Percentiles rank a stretch among this genome's conserved stretches.
Conservation (phyloP, 2,113 vertebrate species). For the Corythaixoides concolor region DNA sequence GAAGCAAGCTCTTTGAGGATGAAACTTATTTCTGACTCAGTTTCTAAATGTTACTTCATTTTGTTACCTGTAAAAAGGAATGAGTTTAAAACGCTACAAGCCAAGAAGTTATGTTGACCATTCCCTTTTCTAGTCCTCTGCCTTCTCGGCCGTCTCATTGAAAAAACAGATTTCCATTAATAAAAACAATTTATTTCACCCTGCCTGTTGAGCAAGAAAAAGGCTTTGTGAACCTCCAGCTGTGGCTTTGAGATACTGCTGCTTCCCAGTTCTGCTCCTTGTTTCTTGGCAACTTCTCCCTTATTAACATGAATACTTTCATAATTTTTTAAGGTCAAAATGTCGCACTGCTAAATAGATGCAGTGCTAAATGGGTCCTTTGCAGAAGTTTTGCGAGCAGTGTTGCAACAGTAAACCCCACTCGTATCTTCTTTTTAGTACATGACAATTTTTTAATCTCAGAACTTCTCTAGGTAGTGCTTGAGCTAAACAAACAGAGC, state of each 20-base stretch:
- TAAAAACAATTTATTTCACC: constrained; percentile 3
- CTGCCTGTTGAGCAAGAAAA: neutral
- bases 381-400: neutral
- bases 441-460: neutral
- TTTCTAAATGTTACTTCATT: neutral
- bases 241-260: constrained; percentile 2
- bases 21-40: neutral
- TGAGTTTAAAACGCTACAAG: neutral
- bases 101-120: neutral
- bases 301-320: neutral
- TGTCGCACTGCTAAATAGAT: neutral
- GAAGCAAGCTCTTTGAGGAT: neutral
- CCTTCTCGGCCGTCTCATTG: neutral
- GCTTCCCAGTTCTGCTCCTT: neutral
- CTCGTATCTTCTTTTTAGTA: neutral
- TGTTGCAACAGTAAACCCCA: neutral
- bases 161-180: neutral
- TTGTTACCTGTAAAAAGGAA: neutral
- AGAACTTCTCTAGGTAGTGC: neutral
- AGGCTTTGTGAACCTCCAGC: neutral
- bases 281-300: neutral
- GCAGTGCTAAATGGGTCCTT: neutral
- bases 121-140: neutral
- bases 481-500: neutral
- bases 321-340: neutral